phyloP scores from a whole-genome alignment of 1,140 invertebrate genomes.

The Samia ricini region DNA sequence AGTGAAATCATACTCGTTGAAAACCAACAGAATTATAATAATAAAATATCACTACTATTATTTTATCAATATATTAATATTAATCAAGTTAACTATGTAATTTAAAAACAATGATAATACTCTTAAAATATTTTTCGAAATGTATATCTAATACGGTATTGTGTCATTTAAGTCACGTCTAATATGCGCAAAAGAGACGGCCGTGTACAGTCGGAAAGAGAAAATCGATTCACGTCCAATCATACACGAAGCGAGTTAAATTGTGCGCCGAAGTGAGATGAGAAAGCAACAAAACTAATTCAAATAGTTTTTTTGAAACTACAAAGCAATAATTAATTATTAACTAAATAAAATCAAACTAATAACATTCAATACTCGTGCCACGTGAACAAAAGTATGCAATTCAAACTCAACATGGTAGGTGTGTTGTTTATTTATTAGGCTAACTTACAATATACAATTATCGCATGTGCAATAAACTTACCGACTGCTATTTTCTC shows the following conservation, averaged over 20 bases:
- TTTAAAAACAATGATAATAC: neutral
- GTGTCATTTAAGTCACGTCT: conserved; percentile 15
- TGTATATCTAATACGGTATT: conserved; percentile 21
- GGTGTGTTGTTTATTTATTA: too few species aligned
- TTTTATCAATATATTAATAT: too few species aligned
- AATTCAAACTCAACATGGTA: too few species aligned
- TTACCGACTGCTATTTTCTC: conserved; percentile 69
- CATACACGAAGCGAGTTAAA: conserved; percentile 28
- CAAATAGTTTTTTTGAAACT: neutral
- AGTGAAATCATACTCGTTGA: too few species aligned
- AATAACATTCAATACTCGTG: neutral
- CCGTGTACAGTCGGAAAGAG: conserved; percentile 43
- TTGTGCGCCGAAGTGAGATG: conserved; percentile 33
- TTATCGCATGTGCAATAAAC: conserved; percentile 21
- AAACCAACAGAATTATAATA: too few species aligned
- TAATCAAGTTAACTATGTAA: too few species aligned
- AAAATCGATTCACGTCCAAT: conserved; percentile 45
- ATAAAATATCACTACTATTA: too few species aligned
- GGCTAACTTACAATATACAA: neutral
- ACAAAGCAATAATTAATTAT: neutral
- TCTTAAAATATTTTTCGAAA: conserved; percentile 15
- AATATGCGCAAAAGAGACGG: conserved; percentile 30
- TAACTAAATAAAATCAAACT: neutral
- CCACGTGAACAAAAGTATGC: neutral
- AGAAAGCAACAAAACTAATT: conserved; percentile 35